Conservation (phyloP, 2,113 vertebrate genomes). For the Corynorhinus townsendii region DNA sequence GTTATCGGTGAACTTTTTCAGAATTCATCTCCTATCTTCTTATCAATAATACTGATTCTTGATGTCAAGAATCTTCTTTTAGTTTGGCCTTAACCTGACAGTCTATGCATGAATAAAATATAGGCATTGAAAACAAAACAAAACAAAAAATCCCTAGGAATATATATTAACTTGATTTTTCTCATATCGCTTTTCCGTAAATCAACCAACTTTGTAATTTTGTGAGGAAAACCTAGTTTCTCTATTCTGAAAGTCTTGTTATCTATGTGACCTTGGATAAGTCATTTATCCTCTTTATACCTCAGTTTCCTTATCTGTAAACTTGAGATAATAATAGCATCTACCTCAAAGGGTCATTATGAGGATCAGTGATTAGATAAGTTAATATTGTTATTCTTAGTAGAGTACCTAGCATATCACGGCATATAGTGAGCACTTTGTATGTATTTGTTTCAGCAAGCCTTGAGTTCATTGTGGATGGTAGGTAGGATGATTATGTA, state of each 20-base stretch:
- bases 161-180: neutral
- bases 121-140: neutral
- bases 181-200: neutral
- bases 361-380: neutral
- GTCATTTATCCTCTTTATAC: neutral
- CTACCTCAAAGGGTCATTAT: neutral
- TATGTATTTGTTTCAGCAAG: neutral
- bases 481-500: neutral
- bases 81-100: neutral
- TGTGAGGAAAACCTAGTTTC: neutral
- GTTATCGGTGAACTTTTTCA: neutral
- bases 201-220: neutral
- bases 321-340: neutral
- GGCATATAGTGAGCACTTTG: neutral
- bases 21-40: neutral
- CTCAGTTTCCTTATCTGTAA: neutral
- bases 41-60: neutral
- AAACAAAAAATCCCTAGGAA: neutral
- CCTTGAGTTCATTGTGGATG: neutral
- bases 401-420: neutral
- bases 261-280: neutral
- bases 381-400: neutral
- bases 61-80: neutral
- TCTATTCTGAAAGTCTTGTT: neutral
- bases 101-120: neutral